Evolutionary conservation across 1,140 invertebrate species (phyloP), one percentile per base, ranked within the genome.

Genomic region (Catajapyx aquilonaris): DNA sequence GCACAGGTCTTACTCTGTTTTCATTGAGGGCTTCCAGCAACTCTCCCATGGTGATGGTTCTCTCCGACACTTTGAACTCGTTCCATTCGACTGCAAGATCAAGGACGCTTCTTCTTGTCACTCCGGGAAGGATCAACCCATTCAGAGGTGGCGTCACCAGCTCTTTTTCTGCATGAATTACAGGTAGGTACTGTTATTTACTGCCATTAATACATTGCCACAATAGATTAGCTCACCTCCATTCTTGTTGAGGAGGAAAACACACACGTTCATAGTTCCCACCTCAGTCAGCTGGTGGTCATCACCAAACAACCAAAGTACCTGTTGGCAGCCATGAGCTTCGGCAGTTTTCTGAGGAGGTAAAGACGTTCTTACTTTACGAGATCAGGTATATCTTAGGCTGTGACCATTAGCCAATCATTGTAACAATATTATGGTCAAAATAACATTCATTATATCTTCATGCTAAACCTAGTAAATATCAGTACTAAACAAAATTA

Each of bases 261-360:
- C 67, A 52, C 98, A 96, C 33, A 99, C 74, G 51, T 99, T 99
- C 95, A 99, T 99, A 5, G 93, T 88, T 28, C 95, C 95, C 32
- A 87, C 90, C 69, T 99, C 95, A 0, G 95, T 98, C 1, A 99
- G 49, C 53, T 93, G 71, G 53, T 94, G 73, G 52, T 99, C 76
- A 3, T 87, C 72, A 5, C 93, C 94, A 57, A 78, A 96, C 4
- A 99, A 60, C 95, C 95, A 99, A 5, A 99, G 56, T 2, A 96
- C 88, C 65, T 98, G 94, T 48, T 98, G 88, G 37, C 86, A 73
- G 3, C 84, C 85, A 48, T 70, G 61, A 39, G 71, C 64, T 4
- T 64, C 61, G 1, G 95, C 94, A 45, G 76, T 61, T 44, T 75
- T 73, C 58, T 73, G 60, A 5, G 48, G 38, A 39, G 34, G 35